Evolutionary conservation across 2,888 invertebrate genomes (phyloP).

Genomic region (Tenthredo livida): DNA sequence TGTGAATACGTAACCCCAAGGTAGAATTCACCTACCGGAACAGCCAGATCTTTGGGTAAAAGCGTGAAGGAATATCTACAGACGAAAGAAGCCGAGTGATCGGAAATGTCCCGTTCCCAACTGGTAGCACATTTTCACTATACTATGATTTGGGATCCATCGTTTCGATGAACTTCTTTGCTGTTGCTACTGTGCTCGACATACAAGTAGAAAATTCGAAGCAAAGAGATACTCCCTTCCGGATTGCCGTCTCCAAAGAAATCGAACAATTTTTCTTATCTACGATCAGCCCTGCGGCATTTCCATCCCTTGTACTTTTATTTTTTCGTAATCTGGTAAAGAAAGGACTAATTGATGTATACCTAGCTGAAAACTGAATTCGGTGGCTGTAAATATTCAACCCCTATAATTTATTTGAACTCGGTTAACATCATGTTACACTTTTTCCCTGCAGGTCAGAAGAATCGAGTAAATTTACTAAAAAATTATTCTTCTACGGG

Average conservation of each 20-base stretch:
- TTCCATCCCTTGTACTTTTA: not conserved
- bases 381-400: not conserved
- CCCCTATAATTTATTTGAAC: not conserved
- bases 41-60: not conserved
- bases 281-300: not conserved
- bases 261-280: not conserved
- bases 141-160: not conserved
- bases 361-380: not conserved
- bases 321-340: not conserved
- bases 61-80: not conserved
- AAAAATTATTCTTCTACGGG: not conserved
- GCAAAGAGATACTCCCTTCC: not conserved
- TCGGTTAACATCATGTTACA: not conserved
- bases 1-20: not conserved
- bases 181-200: not conserved
- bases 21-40: not conserved
- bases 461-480: not conserved
- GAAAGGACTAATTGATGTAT: not conserved
- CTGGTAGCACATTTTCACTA: slow-evolving; percentile 6
- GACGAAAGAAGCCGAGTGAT: not conserved
- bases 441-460: not conserved
- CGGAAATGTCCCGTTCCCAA: not conserved
- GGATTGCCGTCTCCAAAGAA: not conserved
- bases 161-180: slow-evolving; percentile 21
- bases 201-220: not conserved